Evolutionary conservation across 2,797 vertebrate genomes (phyloP), one percentile per base, ranked within the genome.

Genomic region (Protosalanx chinensis): DNA sequence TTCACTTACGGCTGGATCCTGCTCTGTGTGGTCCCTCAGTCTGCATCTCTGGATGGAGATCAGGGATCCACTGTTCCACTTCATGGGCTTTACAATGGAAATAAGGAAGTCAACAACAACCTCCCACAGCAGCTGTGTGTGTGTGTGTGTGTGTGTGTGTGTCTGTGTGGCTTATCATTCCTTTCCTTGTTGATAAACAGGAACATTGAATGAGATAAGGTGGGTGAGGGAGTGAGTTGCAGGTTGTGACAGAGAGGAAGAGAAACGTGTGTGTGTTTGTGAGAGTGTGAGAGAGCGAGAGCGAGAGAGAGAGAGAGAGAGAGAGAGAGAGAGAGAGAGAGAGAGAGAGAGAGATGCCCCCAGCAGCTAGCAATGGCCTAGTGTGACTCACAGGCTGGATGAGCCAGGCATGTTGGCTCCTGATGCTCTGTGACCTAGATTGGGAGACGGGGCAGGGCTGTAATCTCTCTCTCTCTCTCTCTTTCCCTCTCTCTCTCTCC

Each of bases 371-470:
- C 71, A 63, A 76, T 78, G 78, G 80, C 78, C 86, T 73, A 80
- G 72, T 79, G 85, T 89, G 89, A 89, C 83, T 91, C 88, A 82
- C 81, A 79, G 84, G 78, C 86, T 88, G 88, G 89, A 88, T 82
- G 86, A 91, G 86, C 84, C 80, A 79, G 84, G 85, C 88, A 65
- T 84, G 83, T 87, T 89, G 87, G 84, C 89, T 88, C 87, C 84
- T 85, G 83, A 86, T 90, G 87, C 88, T 90, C 87, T 90, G 89
- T 93, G 91, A 92, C 91, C 91, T 91, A 92, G 89, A 91, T 92
- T 87, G 83, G 82, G 82, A 85, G 76, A 85, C 6, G 57, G 79
- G 76, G 76, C 82, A 86, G 74, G 74, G 73, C 71, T 29, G 72
- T 91, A 91, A 92, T 91, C 89, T 90, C 86, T 88, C 77, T 71